Base-by-base conservation (phyloP, 2,888 invertebrate species). In the Pseudanteris insignis region DNA sequence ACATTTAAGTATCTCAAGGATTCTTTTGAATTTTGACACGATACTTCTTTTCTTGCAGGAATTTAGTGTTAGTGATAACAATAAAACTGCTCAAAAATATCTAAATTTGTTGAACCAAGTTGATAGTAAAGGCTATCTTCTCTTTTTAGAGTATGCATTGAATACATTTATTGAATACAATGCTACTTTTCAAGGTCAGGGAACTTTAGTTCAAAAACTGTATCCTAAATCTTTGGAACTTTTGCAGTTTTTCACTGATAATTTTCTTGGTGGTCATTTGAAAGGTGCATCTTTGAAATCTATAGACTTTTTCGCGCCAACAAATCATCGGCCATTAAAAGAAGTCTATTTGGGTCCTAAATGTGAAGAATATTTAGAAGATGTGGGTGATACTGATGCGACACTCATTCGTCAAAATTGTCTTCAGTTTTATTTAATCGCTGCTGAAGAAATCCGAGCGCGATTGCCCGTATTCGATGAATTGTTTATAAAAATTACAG, bases 81-180 rank as follows among this genome's bases (percentile, higher is more conserved):
- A 18, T 18, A 18, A 18, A 6, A 18, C 18, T 18, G 18, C 18
- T 4, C 4, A 18, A 18, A 18, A 18, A 18, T 18, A 18, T 18
- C 8, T 32, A 13, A 13, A 12, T 28, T 9, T 28, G 2, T 10
- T 28, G 28, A 28, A 28, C 6, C 4, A 36, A 25, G 2, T 36
- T 36, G 21, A 25, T n/a, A 9, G 18, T 1, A 38, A 50, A 11
- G 40, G 40, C 0, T 33, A 26, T 12, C 38, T 50, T 10, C 15
- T n/a, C 5, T 48, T 48, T 25, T 38, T 37, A 13, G 41, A 41
- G 12, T 18, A 30, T 9, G 29, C 30, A n/a, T 30, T 41, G n/a
- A 30, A 21, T 9, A 12, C n/a, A 15, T 29, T 41, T 21, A 41
- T 30, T 30, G 7, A 3, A 4, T 51, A 28, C 24, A 51, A 51